Evolutionary conservation across 2,113 vertebrate species (phyloP).

Genomic region (Sinocyclocheilus anophthalmus): DNA sequence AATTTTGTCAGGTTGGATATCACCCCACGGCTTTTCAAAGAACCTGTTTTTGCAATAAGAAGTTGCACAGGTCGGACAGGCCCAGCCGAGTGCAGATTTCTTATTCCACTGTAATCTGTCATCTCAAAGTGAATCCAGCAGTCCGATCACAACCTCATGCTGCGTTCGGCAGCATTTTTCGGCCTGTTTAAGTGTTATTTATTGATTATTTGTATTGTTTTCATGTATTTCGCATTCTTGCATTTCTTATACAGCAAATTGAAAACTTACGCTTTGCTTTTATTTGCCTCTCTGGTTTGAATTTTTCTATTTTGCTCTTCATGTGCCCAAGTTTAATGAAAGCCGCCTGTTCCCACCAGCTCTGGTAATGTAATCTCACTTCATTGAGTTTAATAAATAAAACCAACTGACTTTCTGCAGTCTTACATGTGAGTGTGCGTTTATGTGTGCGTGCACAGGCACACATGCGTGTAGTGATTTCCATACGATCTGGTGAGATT

Average conservation of each 20-base stretch:
- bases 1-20: neutral
- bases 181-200: neutral
- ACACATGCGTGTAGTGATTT: slow-evolving; percentile 36
- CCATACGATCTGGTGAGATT: too few relatives aligned
- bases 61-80: slow-evolving; percentile 19
- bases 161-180: neutral
- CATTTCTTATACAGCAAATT: neutral
- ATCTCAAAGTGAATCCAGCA: neutral
- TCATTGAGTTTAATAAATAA: slow-evolving; percentile 71
- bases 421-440: slow-evolving; percentile 53
- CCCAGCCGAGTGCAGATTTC: neutral
- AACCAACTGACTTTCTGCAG: slow-evolving; percentile 63
- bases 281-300: neutral
- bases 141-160: neutral
- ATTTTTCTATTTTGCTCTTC: slow-evolving; percentile 54
- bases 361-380: slow-evolving; percentile 70
- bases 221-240: neutral
- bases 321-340: slow-evolving; percentile 67
- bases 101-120: neutral
- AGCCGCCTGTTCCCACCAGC: slow-evolving; percentile 68
- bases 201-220: slow-evolving; percentile 1
- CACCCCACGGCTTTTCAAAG: neutral
- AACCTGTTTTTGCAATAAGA: slow-evolving; percentile 14
- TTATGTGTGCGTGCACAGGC: slow-evolving; percentile 51
- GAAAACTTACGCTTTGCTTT: neutral